Conservation (phyloP, 2,113 vertebrate species). For the Hystrix cristata region DNA sequence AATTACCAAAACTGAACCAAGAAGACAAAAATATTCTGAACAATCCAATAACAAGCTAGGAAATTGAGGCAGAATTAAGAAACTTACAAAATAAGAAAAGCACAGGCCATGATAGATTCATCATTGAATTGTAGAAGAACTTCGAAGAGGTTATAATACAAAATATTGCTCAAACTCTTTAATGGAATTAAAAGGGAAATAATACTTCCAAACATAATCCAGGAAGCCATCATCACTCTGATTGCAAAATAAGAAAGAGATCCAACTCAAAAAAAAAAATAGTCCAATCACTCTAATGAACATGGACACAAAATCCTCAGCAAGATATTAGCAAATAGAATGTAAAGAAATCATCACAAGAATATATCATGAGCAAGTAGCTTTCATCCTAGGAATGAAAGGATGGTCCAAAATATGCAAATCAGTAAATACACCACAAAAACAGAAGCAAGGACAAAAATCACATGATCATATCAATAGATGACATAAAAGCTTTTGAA, state of each 20-base stretch:
- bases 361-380: not conserved
- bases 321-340: not conserved
- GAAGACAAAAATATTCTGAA: not conserved
- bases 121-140: not conserved
- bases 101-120: not conserved
- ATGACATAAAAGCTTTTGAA: not conserved
- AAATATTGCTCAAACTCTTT: not conserved
- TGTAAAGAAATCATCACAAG: not conserved
- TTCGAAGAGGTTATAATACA: not conserved
- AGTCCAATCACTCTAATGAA: not conserved
- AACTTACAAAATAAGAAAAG: not conserved
- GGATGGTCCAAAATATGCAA: not conserved
- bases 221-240: not conserved
- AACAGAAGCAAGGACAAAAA: not conserved
- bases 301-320: not conserved
- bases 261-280: not conserved
- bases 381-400: not conserved
- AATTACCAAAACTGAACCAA: not conserved
- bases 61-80: not conserved
- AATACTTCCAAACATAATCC: not conserved
- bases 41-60: not conserved
- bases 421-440: not conserved
- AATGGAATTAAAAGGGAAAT: not conserved
- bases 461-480: not conserved
- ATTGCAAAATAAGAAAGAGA: not conserved